These are phyloP conservation scores for Drosophila merina DNA, from an alignment of 2,888 invertebrate genomes.

Conservation along the genomic window DNA sequence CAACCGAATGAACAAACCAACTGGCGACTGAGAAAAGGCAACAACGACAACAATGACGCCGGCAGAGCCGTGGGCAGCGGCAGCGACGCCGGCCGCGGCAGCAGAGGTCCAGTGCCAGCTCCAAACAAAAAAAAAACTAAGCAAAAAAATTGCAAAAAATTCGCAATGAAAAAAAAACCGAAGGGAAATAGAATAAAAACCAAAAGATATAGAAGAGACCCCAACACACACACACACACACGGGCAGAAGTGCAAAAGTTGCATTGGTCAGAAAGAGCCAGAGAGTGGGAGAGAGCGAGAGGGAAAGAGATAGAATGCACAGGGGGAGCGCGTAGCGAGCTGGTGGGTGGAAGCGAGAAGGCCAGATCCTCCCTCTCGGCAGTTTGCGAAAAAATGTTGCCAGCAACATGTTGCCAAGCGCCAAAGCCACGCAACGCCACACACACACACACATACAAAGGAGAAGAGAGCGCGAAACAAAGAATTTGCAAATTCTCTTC, in stretches of 20 bases:
- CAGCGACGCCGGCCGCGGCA: constrained; percentile 20
- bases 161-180: constrained; percentile 2
- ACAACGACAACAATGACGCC: constrained; percentile 29
- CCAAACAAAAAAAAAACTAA: constrained; percentile 68
- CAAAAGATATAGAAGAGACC: constrained; percentile 44
- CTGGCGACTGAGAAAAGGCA: constrained; percentile 41
- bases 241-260: constrained; percentile 25
- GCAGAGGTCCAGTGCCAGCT: constrained; percentile 57
- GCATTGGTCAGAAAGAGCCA: constrained; percentile 43
- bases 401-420: constrained; percentile 29
- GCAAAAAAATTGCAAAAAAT: constrained; percentile 59
- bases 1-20: constrained; percentile 76
- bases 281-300: constrained; percentile 10
- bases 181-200: constrained; percentile 56
- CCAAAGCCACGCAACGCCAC: constrained; percentile 30
- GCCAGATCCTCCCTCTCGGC: constrained; percentile 6
- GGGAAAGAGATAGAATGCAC: constrained; percentile 12
- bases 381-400: constrained; percentile 34
- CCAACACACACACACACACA: constrained; percentile 32
- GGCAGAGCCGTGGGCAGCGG: constrained; percentile 45
- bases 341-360: constrained; percentile 8
- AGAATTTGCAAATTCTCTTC: constrained; percentile 58
- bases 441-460: background rate
- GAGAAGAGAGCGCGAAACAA: constrained; percentile 19
- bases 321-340: background rate